phyloP scores from a whole-genome alignment of 53 echinoderm and acorn worm genomes.

The Holothuria scabra region DNA sequence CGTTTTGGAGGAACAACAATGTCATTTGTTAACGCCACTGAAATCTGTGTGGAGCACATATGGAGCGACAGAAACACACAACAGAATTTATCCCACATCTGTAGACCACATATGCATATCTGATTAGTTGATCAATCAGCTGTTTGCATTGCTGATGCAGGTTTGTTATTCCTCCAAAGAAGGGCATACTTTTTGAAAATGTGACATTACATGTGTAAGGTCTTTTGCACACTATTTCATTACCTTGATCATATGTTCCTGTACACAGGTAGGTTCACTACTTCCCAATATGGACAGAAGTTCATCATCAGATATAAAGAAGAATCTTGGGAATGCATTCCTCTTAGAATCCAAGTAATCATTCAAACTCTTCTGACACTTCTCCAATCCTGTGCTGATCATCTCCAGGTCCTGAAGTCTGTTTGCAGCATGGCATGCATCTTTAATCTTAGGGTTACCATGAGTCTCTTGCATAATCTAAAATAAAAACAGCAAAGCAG shows the following conservation, averaged over 20 bases:
- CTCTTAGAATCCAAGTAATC: conserved; percentile 99
- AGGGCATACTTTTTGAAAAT: no score
- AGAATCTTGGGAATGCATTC: conserved; percentile 98
- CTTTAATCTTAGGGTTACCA: conserved; percentile 95
- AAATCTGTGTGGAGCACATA: no score
- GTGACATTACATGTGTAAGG: no score
- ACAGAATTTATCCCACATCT: no score
- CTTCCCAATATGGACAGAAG: conserved; percentile 96
- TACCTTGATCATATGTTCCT: conserved; percentile 99
- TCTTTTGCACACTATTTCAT: no score
- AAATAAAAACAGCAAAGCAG: neutral
- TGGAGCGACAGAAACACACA: no score
- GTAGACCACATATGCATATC: no score
- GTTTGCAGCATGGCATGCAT: conserved; percentile 90
- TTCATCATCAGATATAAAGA: conserved; percentile 99
- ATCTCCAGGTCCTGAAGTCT: conserved; percentile 95
- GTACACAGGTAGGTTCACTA: conserved; percentile 93
- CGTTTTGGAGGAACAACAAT: no score
- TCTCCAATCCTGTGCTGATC: conserved; percentile 96
- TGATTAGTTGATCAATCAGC: no score
- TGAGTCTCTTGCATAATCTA: conserved; percentile 98
- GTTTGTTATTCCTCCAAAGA: no score
- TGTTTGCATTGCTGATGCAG: no score
- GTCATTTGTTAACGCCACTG: no score
- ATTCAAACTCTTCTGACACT: conserved; percentile 99